Evolutionary conservation across 2,113 vertebrate species (phyloP), one percentile per base, ranked within the genome.

Genomic region (Hypomesus transpacificus): DNA sequence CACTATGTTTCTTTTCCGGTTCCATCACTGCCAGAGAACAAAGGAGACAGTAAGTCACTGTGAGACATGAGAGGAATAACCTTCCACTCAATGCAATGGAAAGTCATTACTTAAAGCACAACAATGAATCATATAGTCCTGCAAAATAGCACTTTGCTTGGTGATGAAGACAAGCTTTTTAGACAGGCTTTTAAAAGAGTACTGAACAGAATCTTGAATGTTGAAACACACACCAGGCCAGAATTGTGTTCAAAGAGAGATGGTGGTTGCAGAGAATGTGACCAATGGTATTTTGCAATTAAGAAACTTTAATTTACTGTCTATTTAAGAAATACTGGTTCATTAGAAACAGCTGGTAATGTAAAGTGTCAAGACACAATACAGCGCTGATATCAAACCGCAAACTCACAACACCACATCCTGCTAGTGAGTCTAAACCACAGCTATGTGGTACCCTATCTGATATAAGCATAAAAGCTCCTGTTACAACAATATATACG

Each of bases 401-500:
- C 92, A 92, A 68, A 70, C 82, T 82, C 87, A 83, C 89, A 88
- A 91, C 90, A 90, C 88, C 88, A 90, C 90, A 91, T 93, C 91
- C 91, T 92, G 89, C 84, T 85, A 84, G 70, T 73, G 81, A 88
- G 82, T 73, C 87, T 80, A 85, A 85, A 26, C 82, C 85, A 76
- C 88, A 78, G 73, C 69, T 81, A 71, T 68, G 80, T 68, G 66
- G 77, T 82, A 70, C 76, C 75, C 76, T 84, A 79, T 78, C 80
- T 71, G 75, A 87, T 88, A 89, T 86, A 76, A 80, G 31, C 20
- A 54, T 31, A 52, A 69, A 59, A 75, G 77, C 26, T 46, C 39
- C 39, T 46, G 24, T 24, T 50, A 13, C 34, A 70, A 60, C 26
- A 53, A 62, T 62, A 28, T 34, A 18, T 18, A 63, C 4, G 39